Percentiles rank a stretch among this genome's conserved stretches.
These are phyloP conservation scores for Drosophila trapezifrons DNA, from an alignment of 1,140 invertebrate genomes.

Conservation along the genomic window DNA sequence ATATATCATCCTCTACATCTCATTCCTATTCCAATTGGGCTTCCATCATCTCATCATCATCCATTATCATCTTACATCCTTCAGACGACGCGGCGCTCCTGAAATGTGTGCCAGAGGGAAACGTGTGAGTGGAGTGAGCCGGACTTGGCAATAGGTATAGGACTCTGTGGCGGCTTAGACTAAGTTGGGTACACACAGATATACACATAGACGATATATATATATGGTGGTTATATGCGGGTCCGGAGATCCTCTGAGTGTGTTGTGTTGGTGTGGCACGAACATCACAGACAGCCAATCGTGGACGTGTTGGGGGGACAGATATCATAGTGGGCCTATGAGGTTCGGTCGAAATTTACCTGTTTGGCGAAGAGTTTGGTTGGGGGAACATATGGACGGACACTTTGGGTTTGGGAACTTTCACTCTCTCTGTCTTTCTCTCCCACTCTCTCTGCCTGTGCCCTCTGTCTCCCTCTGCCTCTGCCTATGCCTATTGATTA, in stretches of 20 bases:
- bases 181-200: constrained; percentile 16
- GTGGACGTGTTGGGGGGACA: background rate
- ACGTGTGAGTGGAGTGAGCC: constrained; percentile 8
- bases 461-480: constrained; percentile 15
- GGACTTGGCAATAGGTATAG: background rate
- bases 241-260: constrained; percentile 5
- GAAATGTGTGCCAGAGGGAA: constrained; percentile 22
- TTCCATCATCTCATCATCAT: background rate
- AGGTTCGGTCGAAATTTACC: constrained; percentile 54
- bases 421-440: constrained; percentile 13
- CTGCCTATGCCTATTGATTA: constrained; percentile 26
- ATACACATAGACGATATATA: constrained; percentile 9
- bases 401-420: constrained; percentile 37
- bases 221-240: constrained; percentile 1
- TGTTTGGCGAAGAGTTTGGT: constrained; percentile 30
- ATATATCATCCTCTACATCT: background rate
- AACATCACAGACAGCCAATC: constrained; percentile 10
- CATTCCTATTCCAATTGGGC: background rate
- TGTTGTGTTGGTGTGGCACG: constrained; percentile 27
- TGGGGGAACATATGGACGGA: constrained; percentile 31
- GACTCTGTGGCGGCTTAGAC: constrained; percentile 7
- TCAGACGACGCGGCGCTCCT: constrained; percentile 9
- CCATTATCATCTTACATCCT: background rate
- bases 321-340: constrained; percentile 4
- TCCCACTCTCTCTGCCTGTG: constrained; percentile 30